Base-by-base conservation (phyloP, 2,113 vertebrate species). In the Dermatemys mawii region DNA sequence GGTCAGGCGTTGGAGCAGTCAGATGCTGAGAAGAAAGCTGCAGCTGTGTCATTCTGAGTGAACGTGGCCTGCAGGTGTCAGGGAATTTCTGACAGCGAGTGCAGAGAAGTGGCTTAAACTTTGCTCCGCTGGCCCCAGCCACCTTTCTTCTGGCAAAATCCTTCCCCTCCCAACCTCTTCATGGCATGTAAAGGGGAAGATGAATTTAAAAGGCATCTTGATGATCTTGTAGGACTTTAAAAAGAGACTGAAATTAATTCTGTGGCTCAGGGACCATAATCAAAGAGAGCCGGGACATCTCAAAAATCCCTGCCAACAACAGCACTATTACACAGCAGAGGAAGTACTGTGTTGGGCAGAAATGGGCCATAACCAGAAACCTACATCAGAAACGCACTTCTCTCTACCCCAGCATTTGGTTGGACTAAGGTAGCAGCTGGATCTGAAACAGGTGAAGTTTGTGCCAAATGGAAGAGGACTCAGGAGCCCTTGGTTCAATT, bases 141-240 rank as follows among this genome's bases (percentile, higher is more conserved):
- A 79, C 48, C 53, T 81, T 76, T 88, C 19, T 49, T 46, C 73
- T n/a, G n/a, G 67, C 24, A 95, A 88, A 94, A 81, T 75, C 44
- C 86, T 88, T 35, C 19, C 60, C 44, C 35, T 22, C 13, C 53
- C 13, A 16, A 80, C 6, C 53, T 88, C 8, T 53, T 32, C 60
- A 4, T 6, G 46, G 85, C 89, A 51, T 14, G 44, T 38, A 76
- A 76, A n/a, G 35, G 53, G 22, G 17, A 78, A 95, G 84, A n/a
- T 4, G n/a, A 21, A 84, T 55, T 5, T 3, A 67, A 92, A 81
- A 84, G 49, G 60, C 83, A 76, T 83, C 86, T 57, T 32, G 29
- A 13, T 50, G 86, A 73, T 73, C 60, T 2, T 73, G 78, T 63
- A 85, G 75, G 92, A 53, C 48, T 57, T 1, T 50, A 81, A 90